These are phyloP conservation scores for Aptenodytes patagonicus DNA, from an alignment of 2,113 vertebrate genomes.

Conservation along the genomic window DNA sequence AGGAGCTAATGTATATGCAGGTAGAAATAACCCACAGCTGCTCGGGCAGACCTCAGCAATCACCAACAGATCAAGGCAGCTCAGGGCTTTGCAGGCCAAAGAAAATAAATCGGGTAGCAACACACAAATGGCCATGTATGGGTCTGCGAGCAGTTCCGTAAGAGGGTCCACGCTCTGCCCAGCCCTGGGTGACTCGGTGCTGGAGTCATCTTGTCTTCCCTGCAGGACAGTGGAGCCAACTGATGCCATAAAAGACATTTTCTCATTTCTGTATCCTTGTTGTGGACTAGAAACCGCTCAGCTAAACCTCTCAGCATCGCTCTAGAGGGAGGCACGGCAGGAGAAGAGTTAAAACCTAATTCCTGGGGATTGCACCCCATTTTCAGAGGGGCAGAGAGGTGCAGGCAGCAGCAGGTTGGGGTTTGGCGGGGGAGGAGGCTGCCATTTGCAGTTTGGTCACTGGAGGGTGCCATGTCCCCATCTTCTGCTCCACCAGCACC, in stretches of 20 bases:
- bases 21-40: background rate
- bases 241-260: background rate
- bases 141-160: accelerated
- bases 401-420: background rate
- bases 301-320: background rate
- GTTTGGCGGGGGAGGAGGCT: background rate
- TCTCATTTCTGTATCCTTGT: background rate
- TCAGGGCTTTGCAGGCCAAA: background rate
- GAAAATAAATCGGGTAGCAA: background rate
- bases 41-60: accelerated
- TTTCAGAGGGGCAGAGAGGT: background rate
- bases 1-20: no score
- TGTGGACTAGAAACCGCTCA: background rate
- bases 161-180: background rate
- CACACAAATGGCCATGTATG: accelerated
- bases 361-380: accelerated
- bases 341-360: background rate
- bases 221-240: background rate
- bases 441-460: conserved; percentile 9
- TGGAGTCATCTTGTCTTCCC: background rate
- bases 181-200: accelerated
- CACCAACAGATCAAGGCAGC: background rate
- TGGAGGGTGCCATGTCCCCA: conserved; percentile 34
- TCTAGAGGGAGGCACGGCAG: background rate
- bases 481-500: background rate